Percentiles rank a stretch among this genome's conserved stretches.
These are phyloP conservation scores for Motacilla alba DNA, from an alignment of 2,113 vertebrate genomes.

Conservation along the genomic window DNA sequence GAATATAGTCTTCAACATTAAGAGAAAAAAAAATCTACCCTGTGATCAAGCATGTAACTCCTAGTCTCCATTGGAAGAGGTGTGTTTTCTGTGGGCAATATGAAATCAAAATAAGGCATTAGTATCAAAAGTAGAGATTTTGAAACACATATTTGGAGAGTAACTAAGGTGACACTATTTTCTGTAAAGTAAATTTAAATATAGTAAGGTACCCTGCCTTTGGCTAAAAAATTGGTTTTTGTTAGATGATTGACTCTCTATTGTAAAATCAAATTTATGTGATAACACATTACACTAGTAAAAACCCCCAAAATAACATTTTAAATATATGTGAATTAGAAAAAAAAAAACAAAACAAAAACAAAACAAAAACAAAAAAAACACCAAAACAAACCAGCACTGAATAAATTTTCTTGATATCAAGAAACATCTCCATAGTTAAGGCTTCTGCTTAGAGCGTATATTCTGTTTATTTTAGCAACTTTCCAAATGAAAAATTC, in stretches of 20 bases:
- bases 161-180: background rate
- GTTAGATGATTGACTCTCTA: background rate
- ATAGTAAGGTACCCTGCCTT: background rate
- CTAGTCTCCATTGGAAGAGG: background rate
- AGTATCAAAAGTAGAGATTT: background rate
- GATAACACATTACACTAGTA: background rate
- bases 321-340: background rate
- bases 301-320: background rate
- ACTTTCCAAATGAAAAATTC: background rate
- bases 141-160: background rate
- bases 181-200: background rate
- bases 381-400: background rate
- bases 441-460: background rate
- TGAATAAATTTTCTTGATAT: background rate
- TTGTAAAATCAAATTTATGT: background rate
- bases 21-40: background rate
- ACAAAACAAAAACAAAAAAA: background rate
- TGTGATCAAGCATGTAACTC: background rate
- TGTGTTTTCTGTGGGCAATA: background rate
- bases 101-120: background rate
- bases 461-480: background rate
- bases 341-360: background rate
- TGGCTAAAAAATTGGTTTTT: background rate
- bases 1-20: slow-evolving; percentile 1
- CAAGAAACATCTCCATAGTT: background rate